phyloP scores from a whole-genome alignment of 2,797 vertebrate genomes.

The Tolypeutes matacus region DNA sequence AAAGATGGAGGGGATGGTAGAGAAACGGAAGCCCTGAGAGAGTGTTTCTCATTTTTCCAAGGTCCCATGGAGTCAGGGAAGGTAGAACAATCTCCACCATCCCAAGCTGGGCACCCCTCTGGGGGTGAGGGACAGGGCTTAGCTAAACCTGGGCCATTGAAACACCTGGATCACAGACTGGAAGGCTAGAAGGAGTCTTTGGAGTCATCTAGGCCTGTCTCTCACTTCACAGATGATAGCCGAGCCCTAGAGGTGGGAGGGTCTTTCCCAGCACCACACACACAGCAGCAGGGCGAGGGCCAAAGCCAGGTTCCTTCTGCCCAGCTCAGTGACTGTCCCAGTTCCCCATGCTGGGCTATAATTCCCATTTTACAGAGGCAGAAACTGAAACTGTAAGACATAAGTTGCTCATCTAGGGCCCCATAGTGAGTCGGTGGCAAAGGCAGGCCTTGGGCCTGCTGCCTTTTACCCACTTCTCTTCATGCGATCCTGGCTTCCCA shows the following conservation, averaged over 20 bases:
- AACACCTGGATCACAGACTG: neutral
- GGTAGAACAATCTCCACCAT: neutral
- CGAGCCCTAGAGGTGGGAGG: neutral
- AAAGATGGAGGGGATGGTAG: neutral
- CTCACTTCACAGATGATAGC: neutral
- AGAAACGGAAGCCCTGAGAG: neutral
- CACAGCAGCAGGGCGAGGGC: neutral
- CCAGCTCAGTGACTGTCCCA: neutral
- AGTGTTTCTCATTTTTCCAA: neutral
- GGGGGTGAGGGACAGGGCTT: neutral
- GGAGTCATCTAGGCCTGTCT: neutral
- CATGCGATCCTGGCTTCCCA: neutral
- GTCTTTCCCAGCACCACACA: neutral
- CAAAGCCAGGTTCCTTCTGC: neutral
- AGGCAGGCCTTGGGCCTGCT: neutral
- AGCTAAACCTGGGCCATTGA: neutral
- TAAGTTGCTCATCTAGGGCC: neutral
- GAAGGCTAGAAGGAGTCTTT: neutral
- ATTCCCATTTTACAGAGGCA: neutral
- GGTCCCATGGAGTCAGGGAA: neutral
- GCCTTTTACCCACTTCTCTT: neutral
- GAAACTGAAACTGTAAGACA: neutral
- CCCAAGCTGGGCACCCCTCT: neutral
- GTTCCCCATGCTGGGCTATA: neutral
- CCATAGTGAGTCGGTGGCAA: neutral